Evolutionary conservation across 2,888 invertebrate genomes (phyloP), one percentile per base, ranked within the genome.

Genomic region (Scrobipalpa costella): DNA sequence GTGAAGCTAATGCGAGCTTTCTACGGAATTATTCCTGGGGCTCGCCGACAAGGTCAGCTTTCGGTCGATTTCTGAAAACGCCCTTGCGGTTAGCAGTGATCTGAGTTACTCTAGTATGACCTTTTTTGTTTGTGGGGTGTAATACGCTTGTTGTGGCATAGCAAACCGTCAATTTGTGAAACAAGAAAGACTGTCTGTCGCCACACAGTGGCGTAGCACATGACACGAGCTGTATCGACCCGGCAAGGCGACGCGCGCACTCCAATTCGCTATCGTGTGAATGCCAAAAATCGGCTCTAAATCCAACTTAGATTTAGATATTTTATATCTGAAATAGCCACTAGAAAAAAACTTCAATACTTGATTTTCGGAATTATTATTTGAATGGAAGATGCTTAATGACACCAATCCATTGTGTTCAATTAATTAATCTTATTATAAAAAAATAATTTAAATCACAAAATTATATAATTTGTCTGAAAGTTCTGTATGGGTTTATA

Each of bases 171-270:
- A 17, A 60, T 59, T 73, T 82, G 82, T 86, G 81, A 81, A 85
- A 85, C 84, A 87, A 85, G 79, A 76, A 77, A 80, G 88, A 88
- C 89, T 80, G 87, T 87, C 86, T 85, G 90, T 85, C 90, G 89
- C 88, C 87, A 83, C 79, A 82, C 78, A 76, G 76, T 76, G 77
- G 78, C 73, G 76, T 73, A 79, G 78, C 79, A 80, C 84, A 84
- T 78, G 83, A 80, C 80, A 81, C 77, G 75, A 68, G 88, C 88
- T 89, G 80, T 90, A 90, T 90, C 89, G 90, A 90, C 89, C 88
- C 77, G 74, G 33, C 55, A 9, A 55, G 55, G 27, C 55, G 55
- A 88, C 90, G 90, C 90, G 90, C 90, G 90, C 90, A 89, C 74
- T 76, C 78, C 68, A 81, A 79, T 74, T 72, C 73, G 75, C 76